Evolutionary conservation across 2,113 vertebrate genomes (phyloP), one percentile per base, ranked within the genome.

Genomic region (Mesembrinibis cayennensis): DNA sequence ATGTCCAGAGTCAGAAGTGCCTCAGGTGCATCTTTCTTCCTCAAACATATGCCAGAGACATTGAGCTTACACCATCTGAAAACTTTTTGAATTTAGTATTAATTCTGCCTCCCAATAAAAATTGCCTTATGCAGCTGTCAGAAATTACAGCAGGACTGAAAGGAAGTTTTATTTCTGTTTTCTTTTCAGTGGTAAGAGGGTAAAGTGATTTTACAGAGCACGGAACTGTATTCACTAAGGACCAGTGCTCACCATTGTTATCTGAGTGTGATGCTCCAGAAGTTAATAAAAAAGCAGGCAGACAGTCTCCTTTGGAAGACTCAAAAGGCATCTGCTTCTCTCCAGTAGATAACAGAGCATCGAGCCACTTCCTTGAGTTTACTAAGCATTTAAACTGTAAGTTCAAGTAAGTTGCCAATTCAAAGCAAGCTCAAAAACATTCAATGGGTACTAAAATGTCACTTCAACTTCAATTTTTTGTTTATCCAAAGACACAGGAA

Each of bases 11-110:
- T 91, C 87, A 83, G 59, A 94, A 95, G 63, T 92, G 94, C 94
- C 95, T 96, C 92, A 97, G 96, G 96, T 97, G 85, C 83, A 82
- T 78, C 90, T 81, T 90, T 91, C 84, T 94, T 89, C 66, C 83
- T 86, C 47, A 86, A 45, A 91, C 83, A 94, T 69, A 96, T 4
- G 12, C 66, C 82, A 95, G 81, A 95, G 53, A 78, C 89, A 89
- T 87, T 95, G 85, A 91, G 84, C 66, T 91, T 78, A 77, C n/a
- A 74, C 19, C 40, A 86, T 67, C 86, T 84, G 87, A 96, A 90
- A 93, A 89, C 66, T 96, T 90, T 71, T 7, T 81, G 32, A 79
- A 50, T 82, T 96, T 71, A 95, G 36, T 74, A 71, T 78, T 90
- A 74, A 78, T 87, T 96, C 34, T 80, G n/a, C 45, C 29, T 88